Percentiles rank a stretch among this genome's conserved stretches.
These are phyloP conservation scores for Maconellicoccus hirsutus DNA, from an alignment of 1,140 invertebrate genomes.

Conservation along the genomic window DNA sequence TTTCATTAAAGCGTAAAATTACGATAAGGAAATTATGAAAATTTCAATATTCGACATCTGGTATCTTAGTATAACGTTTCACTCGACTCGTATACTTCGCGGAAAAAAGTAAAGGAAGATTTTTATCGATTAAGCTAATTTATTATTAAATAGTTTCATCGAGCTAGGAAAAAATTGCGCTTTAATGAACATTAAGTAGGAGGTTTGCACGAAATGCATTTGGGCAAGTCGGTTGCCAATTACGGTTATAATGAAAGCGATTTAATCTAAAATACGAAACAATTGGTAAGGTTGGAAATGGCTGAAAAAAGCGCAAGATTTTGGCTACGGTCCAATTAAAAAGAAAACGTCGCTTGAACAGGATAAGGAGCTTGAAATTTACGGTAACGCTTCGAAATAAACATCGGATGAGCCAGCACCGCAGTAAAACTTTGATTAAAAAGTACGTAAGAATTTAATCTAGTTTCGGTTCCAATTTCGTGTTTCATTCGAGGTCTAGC, in stretches of 20 bases:
- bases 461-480: conserved; percentile 3
- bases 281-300: neutral
- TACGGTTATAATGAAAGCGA: neutral
- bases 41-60: too few relatives aligned
- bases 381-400: neutral
- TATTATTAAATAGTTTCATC: too few relatives aligned
- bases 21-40: too few relatives aligned
- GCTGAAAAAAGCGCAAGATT: neutral
- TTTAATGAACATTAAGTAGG: too few relatives aligned
- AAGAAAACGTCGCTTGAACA: neutral
- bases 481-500: neutral
- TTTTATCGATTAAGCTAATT: too few relatives aligned
- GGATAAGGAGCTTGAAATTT: neutral
- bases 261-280: neutral
- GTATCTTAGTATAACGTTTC: too few relatives aligned
- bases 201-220: too few relatives aligned
- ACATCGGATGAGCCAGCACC: neutral
- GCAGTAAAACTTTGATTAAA: conserved; percentile 3
- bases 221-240: neutral
- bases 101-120: too few relatives aligned
- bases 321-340: neutral
- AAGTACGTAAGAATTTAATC: conserved; percentile 9
- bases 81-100: too few relatives aligned
- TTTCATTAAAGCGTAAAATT: too few relatives aligned
- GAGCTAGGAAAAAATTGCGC: too few relatives aligned